phyloP scores from a whole-genome alignment of 2,888 invertebrate species.

The Gymnoscelis rufifasciata region DNA sequence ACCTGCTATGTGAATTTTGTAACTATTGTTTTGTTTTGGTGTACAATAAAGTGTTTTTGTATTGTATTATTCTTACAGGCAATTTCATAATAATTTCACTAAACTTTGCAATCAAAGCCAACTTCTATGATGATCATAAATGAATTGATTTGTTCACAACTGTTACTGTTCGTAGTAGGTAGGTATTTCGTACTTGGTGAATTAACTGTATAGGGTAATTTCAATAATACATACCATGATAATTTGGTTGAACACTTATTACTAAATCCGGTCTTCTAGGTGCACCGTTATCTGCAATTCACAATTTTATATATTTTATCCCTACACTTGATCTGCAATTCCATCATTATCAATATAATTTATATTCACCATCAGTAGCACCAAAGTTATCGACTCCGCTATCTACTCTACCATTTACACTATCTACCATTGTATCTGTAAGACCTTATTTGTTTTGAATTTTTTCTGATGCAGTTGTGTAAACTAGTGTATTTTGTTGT shows the following conservation, averaged over 20 bases:
- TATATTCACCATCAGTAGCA: conserved; percentile 49
- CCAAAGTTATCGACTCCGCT: conserved; percentile 51
- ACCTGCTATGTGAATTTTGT: no score
- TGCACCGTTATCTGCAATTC: conserved; percentile 54
- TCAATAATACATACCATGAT: conserved; percentile 40
- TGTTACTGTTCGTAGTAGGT: no score
- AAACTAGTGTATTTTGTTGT: conserved; percentile 47
- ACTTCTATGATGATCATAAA: no score
- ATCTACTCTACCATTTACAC: conserved; percentile 13
- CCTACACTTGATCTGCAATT: background rate
- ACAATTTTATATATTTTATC: background rate
- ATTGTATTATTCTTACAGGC: no score
- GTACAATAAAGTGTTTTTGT: no score
- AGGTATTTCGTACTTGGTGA: no score
- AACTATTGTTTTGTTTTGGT: no score
- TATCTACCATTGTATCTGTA: conserved; percentile 31
- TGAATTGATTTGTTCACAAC: no score
- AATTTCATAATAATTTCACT: no score
- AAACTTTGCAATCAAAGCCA: no score
- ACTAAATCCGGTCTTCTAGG: conserved; percentile 53
- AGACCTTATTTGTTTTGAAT: conserved; percentile 8
- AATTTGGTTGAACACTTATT: conserved; percentile 61
- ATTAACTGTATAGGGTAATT: no score
- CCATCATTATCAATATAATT: background rate
- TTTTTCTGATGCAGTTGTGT: conserved; percentile 20